Percentiles rank a stretch among this genome's conserved stretches.
These are phyloP conservation scores for Parnassius apollo DNA, from an alignment of 2,888 invertebrate species.

Conservation along the genomic window DNA sequence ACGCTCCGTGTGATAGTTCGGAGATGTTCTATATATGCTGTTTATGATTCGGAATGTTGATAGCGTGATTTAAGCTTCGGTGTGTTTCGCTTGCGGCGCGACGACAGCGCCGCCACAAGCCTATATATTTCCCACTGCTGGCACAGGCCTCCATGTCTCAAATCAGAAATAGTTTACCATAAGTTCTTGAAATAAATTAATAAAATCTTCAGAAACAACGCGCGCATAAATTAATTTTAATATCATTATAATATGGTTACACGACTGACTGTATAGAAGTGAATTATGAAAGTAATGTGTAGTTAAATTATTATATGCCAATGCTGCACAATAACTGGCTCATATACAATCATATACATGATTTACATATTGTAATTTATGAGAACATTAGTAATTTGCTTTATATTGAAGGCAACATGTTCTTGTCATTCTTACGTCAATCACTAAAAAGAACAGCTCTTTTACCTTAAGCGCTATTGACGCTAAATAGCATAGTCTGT, in stretches of 20 bases:
- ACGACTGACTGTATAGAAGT: constrained; percentile 24
- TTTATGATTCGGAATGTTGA: too few relatives aligned
- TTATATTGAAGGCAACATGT: constrained; percentile 28
- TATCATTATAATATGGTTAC: background rate
- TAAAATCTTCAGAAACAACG: too few relatives aligned
- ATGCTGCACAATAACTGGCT: constrained; percentile 13
- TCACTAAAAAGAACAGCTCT: constrained; percentile 35
- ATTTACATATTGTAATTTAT: constrained; percentile 27
- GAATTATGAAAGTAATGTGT: constrained; percentile 12
- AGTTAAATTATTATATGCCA: constrained; percentile 8
- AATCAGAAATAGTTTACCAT: too few relatives aligned
- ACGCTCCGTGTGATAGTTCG: too few relatives aligned
- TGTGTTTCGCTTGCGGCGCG: too few relatives aligned
- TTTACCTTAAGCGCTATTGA: constrained; percentile 36
- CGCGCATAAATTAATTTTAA: background rate
- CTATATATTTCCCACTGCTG: too few relatives aligned
- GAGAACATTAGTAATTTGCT: constrained; percentile 30
- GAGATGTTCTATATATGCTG: too few relatives aligned
- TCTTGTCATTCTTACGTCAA: constrained; percentile 34
- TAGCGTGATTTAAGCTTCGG: too few relatives aligned
- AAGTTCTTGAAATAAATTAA: too few relatives aligned
- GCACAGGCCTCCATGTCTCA: too few relatives aligned
- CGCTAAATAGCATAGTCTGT: constrained; percentile 35
- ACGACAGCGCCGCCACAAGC: too few relatives aligned
- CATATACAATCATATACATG: constrained; percentile 8